phyloP scores from a whole-genome alignment of 37 sponge, comb jelly and placozoan genomes.

The Cliona cf. orientalis region DNA sequence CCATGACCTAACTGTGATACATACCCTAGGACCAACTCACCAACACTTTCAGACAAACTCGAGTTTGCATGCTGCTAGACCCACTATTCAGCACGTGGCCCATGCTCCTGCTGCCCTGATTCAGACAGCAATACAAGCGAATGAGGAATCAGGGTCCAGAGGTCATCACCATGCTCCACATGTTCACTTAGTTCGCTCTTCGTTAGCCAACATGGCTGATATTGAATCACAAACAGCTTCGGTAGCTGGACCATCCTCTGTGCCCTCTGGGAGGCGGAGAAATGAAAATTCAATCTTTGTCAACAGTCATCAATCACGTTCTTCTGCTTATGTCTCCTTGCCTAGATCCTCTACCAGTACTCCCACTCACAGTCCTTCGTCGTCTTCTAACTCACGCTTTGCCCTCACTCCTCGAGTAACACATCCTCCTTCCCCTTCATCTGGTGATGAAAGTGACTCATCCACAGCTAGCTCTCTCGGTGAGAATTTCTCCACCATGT shows the following conservation, averaged over 20 bases:
- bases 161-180: background rate
- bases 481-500: background rate
- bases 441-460: background rate
- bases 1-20: too few species aligned
- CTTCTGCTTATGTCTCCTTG: too few species aligned
- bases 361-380: too few species aligned
- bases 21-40: conserved; percentile 1
- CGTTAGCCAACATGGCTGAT: background rate
- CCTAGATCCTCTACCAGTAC: too few species aligned
- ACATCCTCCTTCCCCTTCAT: background rate
- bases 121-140: background rate
- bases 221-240: too few species aligned
- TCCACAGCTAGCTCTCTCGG: background rate
- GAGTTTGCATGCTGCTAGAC: too few species aligned
- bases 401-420: background rate
- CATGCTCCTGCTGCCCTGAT: background rate
- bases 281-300: too few species aligned
- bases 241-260: too few species aligned
- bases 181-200: background rate
- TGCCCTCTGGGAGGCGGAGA: too few species aligned
- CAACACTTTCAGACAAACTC: background rate
- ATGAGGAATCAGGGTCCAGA: background rate
- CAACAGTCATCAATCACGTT: too few species aligned
- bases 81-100: too few species aligned
- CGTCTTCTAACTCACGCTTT: too few species aligned